A percentile compares a stretch with the other conserved stretches of the same genome.
These are phyloP conservation scores for Heliopora coerulea DNA, from an alignment of 92 coral and sea anemone species.

Conservation along the genomic window DNA sequence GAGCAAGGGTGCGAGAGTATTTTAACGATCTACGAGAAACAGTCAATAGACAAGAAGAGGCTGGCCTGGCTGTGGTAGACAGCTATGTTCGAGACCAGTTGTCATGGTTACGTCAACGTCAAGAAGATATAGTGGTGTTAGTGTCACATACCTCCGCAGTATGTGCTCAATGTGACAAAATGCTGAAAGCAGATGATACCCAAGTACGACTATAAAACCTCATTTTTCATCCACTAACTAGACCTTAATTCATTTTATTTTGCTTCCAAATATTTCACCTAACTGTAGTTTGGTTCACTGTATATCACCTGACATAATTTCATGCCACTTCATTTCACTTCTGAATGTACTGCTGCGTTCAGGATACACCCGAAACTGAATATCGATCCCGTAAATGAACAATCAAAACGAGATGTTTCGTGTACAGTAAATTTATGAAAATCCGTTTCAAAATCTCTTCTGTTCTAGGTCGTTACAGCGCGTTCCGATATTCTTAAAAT, in stretches of 20 bases:
- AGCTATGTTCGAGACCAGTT: conserved; percentile 91
- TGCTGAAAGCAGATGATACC: conserved; percentile 87
- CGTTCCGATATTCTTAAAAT: conserved; percentile 83
- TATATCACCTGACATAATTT: not conserved
- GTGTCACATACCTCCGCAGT: conserved; percentile 88
- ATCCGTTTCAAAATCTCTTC: no score
- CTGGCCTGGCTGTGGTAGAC: conserved; percentile 94
- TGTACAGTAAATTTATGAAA: no score
- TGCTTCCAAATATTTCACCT: no score
- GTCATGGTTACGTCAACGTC: conserved; percentile 90
- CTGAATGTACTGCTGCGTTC: no score
- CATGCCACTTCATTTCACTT: not conserved
- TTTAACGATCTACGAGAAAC: conserved; percentile 98
- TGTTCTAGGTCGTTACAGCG: conserved; percentile 85
- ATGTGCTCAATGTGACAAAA: conserved; percentile 88
- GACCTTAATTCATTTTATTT: no score
- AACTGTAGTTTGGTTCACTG: not conserved
- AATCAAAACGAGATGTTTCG: no score
- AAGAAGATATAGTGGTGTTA: conserved; percentile 98
- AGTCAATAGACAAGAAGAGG: conserved; percentile 94
- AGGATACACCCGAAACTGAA: no score
- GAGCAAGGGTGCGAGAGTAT: conserved; percentile 81
- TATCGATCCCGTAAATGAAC: no score
- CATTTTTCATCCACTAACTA: no score
- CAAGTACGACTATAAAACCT: no score